phyloP scores from a whole-genome alignment of 2,888 invertebrate genomes.

The Agriopis marginaria region DNA sequence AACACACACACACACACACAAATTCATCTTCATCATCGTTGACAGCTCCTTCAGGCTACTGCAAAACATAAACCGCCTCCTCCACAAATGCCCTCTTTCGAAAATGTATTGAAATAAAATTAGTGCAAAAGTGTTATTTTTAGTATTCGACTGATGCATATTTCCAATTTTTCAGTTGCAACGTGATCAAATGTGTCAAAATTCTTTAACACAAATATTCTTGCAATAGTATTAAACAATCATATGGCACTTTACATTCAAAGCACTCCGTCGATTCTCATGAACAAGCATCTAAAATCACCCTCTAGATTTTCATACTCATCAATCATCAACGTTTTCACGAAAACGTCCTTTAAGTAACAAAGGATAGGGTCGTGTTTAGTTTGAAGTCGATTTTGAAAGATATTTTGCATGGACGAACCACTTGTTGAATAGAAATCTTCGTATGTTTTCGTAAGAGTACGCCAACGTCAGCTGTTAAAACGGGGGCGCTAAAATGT shows the following conservation, averaged over 20 bases:
- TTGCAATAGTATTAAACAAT: conserved; percentile 6
- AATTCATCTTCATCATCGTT: no score
- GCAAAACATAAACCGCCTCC: no score
- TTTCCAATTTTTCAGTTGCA: neutral
- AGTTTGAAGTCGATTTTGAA: conserved; percentile 54
- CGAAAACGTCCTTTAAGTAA: conserved; percentile 23
- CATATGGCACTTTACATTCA: conserved; percentile 21
- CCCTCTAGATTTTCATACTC: conserved; percentile 26
- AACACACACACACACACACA: no score
- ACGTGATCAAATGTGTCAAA: neutral
- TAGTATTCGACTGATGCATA: neutral
- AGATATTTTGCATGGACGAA: conserved; percentile 61
- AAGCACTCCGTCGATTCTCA: conserved; percentile 19
- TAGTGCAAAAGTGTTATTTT: neutral
- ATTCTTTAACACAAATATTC: neutral
- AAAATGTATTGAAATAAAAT: no score
- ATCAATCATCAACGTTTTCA: conserved; percentile 23
- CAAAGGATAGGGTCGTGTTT: conserved; percentile 46
- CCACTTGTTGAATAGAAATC: conserved; percentile 83
- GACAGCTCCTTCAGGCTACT: no score
- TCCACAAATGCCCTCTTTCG: no score
- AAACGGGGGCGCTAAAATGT: conserved; percentile 61
- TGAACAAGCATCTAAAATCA: conserved; percentile 28
- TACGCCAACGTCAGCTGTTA: conserved; percentile 57
- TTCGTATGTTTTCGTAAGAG: conserved; percentile 77